phyloP scores from a whole-genome alignment of 2,797 vertebrate species.

The Gambusia yucatana region DNA sequence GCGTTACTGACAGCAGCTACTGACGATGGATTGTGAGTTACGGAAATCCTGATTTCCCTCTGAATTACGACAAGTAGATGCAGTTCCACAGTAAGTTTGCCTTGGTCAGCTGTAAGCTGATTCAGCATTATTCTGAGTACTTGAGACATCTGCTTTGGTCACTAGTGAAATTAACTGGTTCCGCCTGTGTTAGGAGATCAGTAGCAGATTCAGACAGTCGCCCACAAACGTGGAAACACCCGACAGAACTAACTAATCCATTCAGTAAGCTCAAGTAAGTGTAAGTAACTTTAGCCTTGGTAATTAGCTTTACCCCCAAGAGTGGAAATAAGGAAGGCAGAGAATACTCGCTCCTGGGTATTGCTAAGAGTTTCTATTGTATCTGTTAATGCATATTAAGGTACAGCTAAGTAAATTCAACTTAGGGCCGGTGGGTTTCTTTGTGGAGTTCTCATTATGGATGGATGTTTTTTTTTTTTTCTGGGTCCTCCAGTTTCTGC shows the following conservation, averaged over 20 bases:
- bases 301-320: background rate
- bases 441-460: background rate
- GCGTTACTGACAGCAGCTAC: background rate
- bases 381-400: background rate
- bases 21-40: background rate
- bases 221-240: background rate
- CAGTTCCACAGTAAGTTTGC: background rate
- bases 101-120: background rate
- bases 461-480: background rate
- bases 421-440: background rate
- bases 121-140: background rate
- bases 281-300: background rate
- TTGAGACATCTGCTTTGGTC: background rate
- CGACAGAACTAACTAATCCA: background rate
- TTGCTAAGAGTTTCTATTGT: background rate
- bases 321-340: background rate
- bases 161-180: background rate
- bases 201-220: background rate
- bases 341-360: background rate
- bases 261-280: background rate
- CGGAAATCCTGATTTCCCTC: background rate
- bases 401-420: background rate
- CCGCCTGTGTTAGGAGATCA: background rate
- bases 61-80: too few species aligned
- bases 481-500: background rate